Conservation (phyloP, 2,888 invertebrate genomes). For the Rhingia rostrata region DNA sequence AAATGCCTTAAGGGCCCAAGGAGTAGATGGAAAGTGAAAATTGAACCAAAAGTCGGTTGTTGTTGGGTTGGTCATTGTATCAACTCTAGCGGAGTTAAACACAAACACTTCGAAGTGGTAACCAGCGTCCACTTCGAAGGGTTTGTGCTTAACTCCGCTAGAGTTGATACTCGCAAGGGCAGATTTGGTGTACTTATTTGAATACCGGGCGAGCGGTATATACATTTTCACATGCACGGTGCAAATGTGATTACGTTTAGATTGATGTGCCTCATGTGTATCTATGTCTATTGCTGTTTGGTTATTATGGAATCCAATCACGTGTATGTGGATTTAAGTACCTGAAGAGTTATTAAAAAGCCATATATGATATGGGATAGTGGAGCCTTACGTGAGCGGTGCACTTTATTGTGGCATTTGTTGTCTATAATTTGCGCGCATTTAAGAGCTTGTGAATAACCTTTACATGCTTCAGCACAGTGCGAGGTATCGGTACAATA, state of each 20-base stretch:
- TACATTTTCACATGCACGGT: not conserved
- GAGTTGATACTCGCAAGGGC: slow-evolving; percentile 6
- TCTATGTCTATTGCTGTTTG: slow-evolving; percentile 13
- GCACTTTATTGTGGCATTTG: no score
- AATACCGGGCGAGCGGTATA: slow-evolving; percentile 3
- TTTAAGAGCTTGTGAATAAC: no score
- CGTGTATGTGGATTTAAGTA: slow-evolving; percentile 41
- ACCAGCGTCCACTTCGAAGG: no score
- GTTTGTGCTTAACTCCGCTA: no score
- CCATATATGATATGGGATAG: slow-evolving; percentile 1
- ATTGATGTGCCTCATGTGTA: slow-evolving; percentile 29
- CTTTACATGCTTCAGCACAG: no score
- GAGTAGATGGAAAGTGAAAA: slow-evolving; percentile 55
- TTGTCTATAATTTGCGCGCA: no score
- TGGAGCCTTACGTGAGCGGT: not conserved
- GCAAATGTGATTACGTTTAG: slow-evolving; percentile 1
- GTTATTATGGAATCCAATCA: slow-evolving; percentile 46
- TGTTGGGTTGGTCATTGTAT: slow-evolving; percentile 60
- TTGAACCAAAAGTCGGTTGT: slow-evolving; percentile 45
- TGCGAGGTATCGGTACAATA: no score
- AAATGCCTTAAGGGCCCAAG: not conserved
- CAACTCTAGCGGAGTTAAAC: not conserved
- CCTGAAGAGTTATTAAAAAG: slow-evolving; percentile 34
- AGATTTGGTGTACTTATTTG: slow-evolving; percentile 44
- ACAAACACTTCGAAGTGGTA: not conserved